Percentiles rank a stretch among this genome's conserved stretches.
phyloP scores from a whole-genome alignment of 2,113 vertebrate species.

The Chamaea fasciata region DNA sequence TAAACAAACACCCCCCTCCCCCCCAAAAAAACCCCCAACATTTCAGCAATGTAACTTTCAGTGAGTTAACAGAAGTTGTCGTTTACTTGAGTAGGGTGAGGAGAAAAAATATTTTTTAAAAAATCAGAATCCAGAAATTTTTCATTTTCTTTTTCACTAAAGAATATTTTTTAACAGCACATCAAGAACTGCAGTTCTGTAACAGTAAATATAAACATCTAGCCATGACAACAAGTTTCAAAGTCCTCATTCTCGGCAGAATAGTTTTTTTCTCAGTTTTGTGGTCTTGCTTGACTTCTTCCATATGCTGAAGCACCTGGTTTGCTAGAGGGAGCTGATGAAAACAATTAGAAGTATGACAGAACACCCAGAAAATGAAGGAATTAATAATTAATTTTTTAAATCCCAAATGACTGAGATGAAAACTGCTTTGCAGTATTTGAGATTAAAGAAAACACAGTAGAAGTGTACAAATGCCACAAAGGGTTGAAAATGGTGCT shows the following conservation, averaged over 20 bases:
- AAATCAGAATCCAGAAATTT: neutral
- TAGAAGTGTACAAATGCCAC: neutral
- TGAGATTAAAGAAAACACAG: neutral
- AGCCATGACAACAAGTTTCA: neutral
- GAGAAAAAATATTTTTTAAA: neutral
- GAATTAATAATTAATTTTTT: neutral
- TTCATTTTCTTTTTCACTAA: neutral
- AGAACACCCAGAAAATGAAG: neutral
- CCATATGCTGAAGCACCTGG: neutral
- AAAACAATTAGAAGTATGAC: neutral
- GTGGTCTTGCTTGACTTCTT: neutral
- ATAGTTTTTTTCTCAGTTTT: neutral
- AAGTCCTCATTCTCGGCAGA: neutral
- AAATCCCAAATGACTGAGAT: neutral
- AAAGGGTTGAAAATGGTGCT: neutral
- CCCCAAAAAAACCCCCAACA: accelerated
- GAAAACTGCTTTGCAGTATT: neutral
- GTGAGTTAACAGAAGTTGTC: neutral
- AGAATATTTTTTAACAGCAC: neutral
- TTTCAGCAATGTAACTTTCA: neutral
- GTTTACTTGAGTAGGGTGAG: neutral
- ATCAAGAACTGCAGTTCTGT: neutral
- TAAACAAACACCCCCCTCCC: accelerated
- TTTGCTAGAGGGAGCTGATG: neutral
- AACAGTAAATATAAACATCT: neutral